These are phyloP conservation scores for Pseudococcus longispinus DNA, from an alignment of 2,888 invertebrate species.

Conservation along the genomic window DNA sequence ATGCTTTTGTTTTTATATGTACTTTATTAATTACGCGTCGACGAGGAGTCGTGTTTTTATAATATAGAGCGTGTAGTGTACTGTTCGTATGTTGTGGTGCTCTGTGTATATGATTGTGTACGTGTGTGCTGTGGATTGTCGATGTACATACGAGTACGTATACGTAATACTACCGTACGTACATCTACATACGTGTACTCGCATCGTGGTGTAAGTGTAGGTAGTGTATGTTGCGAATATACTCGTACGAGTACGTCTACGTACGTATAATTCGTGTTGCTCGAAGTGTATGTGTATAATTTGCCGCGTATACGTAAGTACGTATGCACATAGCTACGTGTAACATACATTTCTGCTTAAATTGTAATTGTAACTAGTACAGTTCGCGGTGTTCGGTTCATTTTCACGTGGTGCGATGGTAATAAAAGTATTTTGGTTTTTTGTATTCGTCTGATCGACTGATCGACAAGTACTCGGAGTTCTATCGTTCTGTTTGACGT, in stretches of 20 bases:
- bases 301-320: not conserved
- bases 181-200: not conserved
- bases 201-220: not conserved
- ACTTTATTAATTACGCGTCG: conserved; percentile 34
- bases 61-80: not conserved
- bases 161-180: not conserved
- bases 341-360: not conserved
- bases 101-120: not conserved
- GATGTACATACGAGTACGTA: not conserved
- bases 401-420: conserved; percentile 2
- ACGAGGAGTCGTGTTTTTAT: conserved; percentile 6
- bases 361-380: not conserved
- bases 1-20: not conserved
- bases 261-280: not conserved
- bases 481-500: not conserved
- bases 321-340: not conserved
- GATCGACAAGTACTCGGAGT: not conserved
- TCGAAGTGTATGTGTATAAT: not conserved
- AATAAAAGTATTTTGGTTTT: not conserved
- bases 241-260: not conserved
- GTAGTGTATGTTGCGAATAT: not conserved
- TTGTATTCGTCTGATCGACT: not conserved
- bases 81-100: not conserved
- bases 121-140: not conserved
- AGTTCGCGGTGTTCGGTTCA: not conserved